A percentile compares a stretch with the other conserved stretches of the same genome.
phyloP scores from a whole-genome alignment of 2,888 invertebrate genomes.

The Thymelicus acteon region DNA sequence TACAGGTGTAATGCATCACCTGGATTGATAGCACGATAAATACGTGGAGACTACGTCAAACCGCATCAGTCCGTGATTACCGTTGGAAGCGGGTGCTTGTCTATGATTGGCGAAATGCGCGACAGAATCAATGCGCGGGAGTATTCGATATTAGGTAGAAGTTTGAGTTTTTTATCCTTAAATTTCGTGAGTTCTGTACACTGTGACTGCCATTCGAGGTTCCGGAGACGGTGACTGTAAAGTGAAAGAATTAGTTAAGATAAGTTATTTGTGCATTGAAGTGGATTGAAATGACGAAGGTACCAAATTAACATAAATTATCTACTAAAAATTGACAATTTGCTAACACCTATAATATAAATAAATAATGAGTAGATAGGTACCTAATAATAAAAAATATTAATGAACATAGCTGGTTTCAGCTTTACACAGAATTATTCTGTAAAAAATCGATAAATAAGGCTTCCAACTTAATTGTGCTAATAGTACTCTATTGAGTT shows the following conservation, averaged over 20 bases:
- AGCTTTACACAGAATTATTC: too few species aligned
- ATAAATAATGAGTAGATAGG: too few species aligned
- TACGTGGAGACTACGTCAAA: slow-evolving; percentile 7
- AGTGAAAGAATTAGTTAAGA: neutral
- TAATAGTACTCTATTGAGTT: too few species aligned
- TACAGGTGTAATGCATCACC: slow-evolving; percentile 20
- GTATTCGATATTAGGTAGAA: slow-evolving; percentile 26
- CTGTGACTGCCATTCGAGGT: neutral
- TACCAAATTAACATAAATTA: neutral
- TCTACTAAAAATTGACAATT: too few species aligned
- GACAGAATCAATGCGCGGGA: slow-evolving; percentile 47
- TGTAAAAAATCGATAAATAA: too few species aligned
- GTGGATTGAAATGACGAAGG: slow-evolving; percentile 39
- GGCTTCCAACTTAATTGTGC: too few species aligned
- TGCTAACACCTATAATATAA: too few species aligned
- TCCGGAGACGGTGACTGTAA: slow-evolving; percentile 13
- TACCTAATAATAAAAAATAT: too few species aligned
- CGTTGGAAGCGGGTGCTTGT: slow-evolving; percentile 56
- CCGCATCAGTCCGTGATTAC: slow-evolving; percentile 60
- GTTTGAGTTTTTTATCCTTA: slow-evolving; percentile 22
- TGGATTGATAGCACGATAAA: slow-evolving; percentile 23
- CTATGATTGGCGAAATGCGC: slow-evolving; percentile 49
- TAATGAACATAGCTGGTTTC: too few species aligned
- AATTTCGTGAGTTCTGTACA: slow-evolving; percentile 1
- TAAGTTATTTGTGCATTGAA: neutral